Conservation (phyloP, 2,113 vertebrate genomes). For the Tapirus terrestris region DNA sequence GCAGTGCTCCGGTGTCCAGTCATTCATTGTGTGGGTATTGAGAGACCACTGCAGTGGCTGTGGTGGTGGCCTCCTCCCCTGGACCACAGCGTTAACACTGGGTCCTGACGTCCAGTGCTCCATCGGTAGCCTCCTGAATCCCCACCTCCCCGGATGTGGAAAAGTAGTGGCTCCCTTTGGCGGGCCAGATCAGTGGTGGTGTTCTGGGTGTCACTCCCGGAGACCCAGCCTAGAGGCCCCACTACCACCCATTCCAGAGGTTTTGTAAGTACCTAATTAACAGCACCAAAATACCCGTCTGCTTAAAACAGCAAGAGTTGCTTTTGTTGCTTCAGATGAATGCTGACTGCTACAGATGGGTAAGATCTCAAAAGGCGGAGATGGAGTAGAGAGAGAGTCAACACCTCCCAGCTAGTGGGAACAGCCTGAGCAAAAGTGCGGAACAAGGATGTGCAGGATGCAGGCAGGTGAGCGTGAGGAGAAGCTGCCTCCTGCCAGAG, state of each 20-base stretch:
- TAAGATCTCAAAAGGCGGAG: background rate
- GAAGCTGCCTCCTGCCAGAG: background rate
- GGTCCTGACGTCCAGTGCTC: background rate
- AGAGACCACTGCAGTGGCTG: background rate
- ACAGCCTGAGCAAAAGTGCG: background rate
- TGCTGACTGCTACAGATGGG: background rate
- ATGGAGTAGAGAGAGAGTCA: background rate
- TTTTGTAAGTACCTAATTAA: background rate
- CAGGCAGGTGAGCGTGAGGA: background rate
- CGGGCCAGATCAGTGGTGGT: background rate
- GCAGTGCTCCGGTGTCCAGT: background rate
- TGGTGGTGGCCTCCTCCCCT: background rate
- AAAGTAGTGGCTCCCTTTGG: background rate
- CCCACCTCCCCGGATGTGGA: background rate
- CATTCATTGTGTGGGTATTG: background rate
- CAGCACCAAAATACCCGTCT: background rate
- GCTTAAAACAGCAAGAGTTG: background rate
- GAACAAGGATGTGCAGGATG: background rate
- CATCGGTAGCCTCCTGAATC: no score
- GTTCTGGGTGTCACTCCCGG: background rate
- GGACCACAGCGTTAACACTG: background rate
- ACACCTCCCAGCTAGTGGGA: background rate
- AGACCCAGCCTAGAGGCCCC: background rate
- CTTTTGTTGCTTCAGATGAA: background rate
- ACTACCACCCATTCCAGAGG: fast-evolving